Conservation (phyloP, 37 sponge, comb jelly and placozoan species). For the Halichondria panicea region DNA sequence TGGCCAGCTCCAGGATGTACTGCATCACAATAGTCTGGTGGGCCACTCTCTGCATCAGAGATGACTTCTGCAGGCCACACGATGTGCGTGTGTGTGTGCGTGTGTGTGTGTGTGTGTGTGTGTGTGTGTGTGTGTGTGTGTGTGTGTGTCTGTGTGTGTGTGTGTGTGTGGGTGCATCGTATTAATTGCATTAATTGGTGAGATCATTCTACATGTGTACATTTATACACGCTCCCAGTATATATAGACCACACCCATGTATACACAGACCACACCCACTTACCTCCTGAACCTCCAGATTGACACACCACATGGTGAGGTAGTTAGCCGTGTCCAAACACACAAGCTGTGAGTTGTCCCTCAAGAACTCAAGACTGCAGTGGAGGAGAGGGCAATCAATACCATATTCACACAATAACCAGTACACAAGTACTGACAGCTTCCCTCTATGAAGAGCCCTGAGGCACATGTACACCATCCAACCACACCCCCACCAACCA, state of each 20-base stretch:
- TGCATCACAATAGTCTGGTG: conserved; percentile 96
- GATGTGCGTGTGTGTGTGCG: background rate
- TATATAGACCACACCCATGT: too few relatives aligned
- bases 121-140: background rate
- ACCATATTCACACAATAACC: background rate
- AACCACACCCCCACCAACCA: background rate
- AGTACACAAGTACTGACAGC: background rate
- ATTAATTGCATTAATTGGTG: too few relatives aligned
- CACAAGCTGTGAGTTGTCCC: conserved; percentile 79
- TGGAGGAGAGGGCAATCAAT: too few relatives aligned
- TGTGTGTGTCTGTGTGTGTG: background rate
- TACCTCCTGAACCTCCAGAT: conserved; percentile 87
- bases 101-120: background rate
- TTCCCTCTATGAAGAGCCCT: background rate
- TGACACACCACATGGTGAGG: conserved; percentile 95
- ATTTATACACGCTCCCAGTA: too few relatives aligned
- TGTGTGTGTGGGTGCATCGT: conserved; percentile 13
- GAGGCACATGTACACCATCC: too few relatives aligned
- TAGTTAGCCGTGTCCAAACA: conserved; percentile 90
- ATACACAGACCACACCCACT: conserved; percentile 8
- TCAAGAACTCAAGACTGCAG: conserved; percentile 79
- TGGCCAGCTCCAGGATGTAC: conserved; percentile 95
- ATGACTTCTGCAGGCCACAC: conserved; percentile 60
- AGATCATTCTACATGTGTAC: too few relatives aligned
- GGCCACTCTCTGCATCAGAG: conserved; percentile 94